A percentile compares a stretch with the other conserved stretches of the same genome.
Evolutionary conservation across 2,888 invertebrate genomes (phyloP).

Genomic region (Aromia moschata): DNA sequence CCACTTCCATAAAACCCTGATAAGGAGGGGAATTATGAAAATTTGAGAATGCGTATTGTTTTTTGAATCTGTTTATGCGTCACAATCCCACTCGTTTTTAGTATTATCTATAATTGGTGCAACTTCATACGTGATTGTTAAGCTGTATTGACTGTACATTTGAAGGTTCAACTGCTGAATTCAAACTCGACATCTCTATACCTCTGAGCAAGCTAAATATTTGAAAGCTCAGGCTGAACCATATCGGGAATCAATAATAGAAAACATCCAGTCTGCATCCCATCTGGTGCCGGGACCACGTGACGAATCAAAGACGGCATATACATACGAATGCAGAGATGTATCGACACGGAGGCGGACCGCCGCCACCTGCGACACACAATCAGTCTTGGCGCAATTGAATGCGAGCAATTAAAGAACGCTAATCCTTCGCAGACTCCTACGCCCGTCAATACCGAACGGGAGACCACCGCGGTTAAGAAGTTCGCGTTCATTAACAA

Average conservation of each 20-base stretch:
- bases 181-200: background rate
- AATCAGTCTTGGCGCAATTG: slow-evolving; percentile 48
- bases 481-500: slow-evolving; percentile 54
- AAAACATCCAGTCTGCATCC: slow-evolving; percentile 8
- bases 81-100: too few relatives aligned
- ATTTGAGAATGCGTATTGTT: too few relatives aligned
- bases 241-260: slow-evolving; percentile 23
- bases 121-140: too few relatives aligned
- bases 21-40: too few relatives aligned
- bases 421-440: slow-evolving; percentile 53
- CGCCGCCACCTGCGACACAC: slow-evolving; percentile 41
- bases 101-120: too few relatives aligned
- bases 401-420: slow-evolving; percentile 52
- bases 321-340: slow-evolving; percentile 17
- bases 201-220: slow-evolving; percentile 12
- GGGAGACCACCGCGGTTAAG: slow-evolving; percentile 55
- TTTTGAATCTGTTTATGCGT: too few relatives aligned
- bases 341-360: slow-evolving; percentile 7
- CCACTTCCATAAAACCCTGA: too few relatives aligned
- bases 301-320: slow-evolving; percentile 20
- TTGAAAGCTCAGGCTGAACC: slow-evolving; percentile 10
- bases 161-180: too few relatives aligned
- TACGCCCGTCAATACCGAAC: slow-evolving; percentile 48
- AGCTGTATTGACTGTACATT: too few relatives aligned
- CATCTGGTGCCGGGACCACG: slow-evolving; percentile 14